Conservation (phyloP, 1,140 invertebrate species). For the Ceratina calcarata region DNA sequence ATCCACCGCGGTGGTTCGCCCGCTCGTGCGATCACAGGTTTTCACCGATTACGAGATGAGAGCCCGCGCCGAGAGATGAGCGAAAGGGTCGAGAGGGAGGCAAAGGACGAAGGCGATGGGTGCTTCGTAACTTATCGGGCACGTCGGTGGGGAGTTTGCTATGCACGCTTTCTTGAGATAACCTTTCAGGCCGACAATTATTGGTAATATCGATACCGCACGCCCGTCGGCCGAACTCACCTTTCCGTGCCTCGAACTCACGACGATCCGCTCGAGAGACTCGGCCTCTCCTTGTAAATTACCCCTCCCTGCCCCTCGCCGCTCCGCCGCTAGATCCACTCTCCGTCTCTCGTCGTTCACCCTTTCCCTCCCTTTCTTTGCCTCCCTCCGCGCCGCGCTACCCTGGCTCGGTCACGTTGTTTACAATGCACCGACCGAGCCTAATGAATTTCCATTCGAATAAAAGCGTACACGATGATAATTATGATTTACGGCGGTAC, state of each 20-base stretch:
- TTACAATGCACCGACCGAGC: conserved; percentile 55
- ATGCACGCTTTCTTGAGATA: conserved; percentile 72
- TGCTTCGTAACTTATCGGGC: conserved; percentile 67
- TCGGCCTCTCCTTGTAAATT: conserved; percentile 64
- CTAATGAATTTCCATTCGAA: conserved; percentile 61
- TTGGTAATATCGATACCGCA: conserved; percentile 76
- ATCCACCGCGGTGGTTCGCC: too few relatives aligned
- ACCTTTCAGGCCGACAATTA: conserved; percentile 77
- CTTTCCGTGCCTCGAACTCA: conserved; percentile 65
- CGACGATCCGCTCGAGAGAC: conserved; percentile 66
- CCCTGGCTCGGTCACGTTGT: conserved; percentile 47
- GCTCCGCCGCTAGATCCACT: conserved; percentile 35
- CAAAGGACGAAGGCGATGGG: conserved; percentile 44
- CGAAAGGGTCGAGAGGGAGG: conserved; percentile 1
- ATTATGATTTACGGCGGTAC: conserved; percentile 59
- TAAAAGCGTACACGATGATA: conserved; percentile 60
- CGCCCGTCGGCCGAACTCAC: conserved; percentile 65
- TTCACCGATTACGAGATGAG: too few relatives aligned
- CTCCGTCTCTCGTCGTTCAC: conserved; percentile 43
- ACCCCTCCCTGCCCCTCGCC: conserved; percentile 37
- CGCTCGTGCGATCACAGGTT: too few relatives aligned
- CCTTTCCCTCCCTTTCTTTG: conserved; percentile 8
- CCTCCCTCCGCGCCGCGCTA: background rate
- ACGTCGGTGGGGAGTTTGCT: conserved; percentile 67
- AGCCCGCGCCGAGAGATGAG: background rate